phyloP scores from a whole-genome alignment of 2,888 invertebrate species.

The Cremastobaeus sp. region DNA sequence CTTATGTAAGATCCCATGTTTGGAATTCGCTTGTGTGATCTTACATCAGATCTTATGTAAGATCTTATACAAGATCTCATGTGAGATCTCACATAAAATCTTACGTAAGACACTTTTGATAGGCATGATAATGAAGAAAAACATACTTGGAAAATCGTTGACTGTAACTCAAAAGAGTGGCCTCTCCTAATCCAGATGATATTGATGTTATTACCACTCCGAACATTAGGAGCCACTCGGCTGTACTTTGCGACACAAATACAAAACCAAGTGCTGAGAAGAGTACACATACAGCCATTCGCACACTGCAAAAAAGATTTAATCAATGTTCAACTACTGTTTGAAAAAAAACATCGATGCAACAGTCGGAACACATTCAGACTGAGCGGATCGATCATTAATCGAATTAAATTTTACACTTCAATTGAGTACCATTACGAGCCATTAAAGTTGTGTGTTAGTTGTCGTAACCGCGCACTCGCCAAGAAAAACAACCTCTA shows the following conservation, averaged over 20 bases:
- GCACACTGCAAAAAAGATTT: slow-evolving; percentile 79
- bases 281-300: slow-evolving; percentile 81
- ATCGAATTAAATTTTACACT: slow-evolving; percentile 15
- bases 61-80: no score
- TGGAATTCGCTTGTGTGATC: no score
- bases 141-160: slow-evolving; percentile 84
- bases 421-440: slow-evolving; percentile 17
- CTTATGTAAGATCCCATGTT: no score
- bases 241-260: slow-evolving; percentile 82
- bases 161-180: slow-evolving; percentile 86
- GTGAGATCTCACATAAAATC: no score
- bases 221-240: slow-evolving; percentile 82
- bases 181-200: slow-evolving; percentile 88
- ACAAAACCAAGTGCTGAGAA: slow-evolving; percentile 83
- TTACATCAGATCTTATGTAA: no score
- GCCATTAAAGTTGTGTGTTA: background rate
- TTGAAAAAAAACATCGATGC: slow-evolving; percentile 14
- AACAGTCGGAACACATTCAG: slow-evolving; percentile 6
- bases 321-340: slow-evolving; percentile 13
- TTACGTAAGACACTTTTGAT: background rate
- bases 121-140: background rate
- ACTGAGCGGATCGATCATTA: slow-evolving; percentile 22
- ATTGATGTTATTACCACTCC: slow-evolving; percentile 87
- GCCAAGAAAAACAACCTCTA: no score
- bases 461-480: background rate